Evolutionary conservation across 2,113 vertebrate genomes (phyloP).

Genomic region (Poecilia latipinna): DNA sequence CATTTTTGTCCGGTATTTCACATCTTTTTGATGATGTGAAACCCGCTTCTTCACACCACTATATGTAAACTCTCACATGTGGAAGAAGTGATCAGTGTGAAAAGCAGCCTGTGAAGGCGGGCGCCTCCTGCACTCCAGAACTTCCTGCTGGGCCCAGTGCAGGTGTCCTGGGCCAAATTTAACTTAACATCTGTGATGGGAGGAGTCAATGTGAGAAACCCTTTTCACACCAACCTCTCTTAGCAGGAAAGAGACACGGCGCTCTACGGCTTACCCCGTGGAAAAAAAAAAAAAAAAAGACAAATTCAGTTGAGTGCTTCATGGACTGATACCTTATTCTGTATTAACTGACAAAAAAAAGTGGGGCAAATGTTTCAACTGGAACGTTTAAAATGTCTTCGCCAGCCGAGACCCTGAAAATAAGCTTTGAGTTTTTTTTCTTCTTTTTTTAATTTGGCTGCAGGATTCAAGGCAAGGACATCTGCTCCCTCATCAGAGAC

Average conservation of each 20-base stretch:
- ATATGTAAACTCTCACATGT: neutral
- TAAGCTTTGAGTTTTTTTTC: neutral
- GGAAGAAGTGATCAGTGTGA: neutral
- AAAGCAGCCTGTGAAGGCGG: constrained; percentile 29
- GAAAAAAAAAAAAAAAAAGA: neutral
- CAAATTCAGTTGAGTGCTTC: neutral
- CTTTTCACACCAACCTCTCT: neutral
- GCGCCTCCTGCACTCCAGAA: constrained; percentile 10
- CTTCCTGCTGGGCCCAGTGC: constrained; percentile 47
- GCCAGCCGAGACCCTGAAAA: constrained; percentile 17
- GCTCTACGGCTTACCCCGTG: neutral
- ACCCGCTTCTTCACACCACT: neutral
- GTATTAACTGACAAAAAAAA: neutral
- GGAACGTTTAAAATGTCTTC: constrained; percentile 25
- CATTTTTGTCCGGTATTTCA: neutral
- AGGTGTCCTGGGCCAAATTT: constrained; percentile 50
- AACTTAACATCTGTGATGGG: constrained; percentile 46
- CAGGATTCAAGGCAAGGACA: constrained; percentile 56
- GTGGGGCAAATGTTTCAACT: neutral
- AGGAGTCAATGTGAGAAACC: constrained; percentile 9
- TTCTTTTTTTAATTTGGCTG: constrained; percentile 34
- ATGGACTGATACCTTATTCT: neutral
- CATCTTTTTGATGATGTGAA: neutral
- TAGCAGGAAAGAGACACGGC: constrained; percentile 5
- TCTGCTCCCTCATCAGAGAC: constrained; percentile 70